Percentiles rank a stretch among this genome's conserved stretches.
These are phyloP conservation scores for Bombus terrestris DNA, from an alignment of 1,140 invertebrate species.

Conservation along the genomic window DNA sequence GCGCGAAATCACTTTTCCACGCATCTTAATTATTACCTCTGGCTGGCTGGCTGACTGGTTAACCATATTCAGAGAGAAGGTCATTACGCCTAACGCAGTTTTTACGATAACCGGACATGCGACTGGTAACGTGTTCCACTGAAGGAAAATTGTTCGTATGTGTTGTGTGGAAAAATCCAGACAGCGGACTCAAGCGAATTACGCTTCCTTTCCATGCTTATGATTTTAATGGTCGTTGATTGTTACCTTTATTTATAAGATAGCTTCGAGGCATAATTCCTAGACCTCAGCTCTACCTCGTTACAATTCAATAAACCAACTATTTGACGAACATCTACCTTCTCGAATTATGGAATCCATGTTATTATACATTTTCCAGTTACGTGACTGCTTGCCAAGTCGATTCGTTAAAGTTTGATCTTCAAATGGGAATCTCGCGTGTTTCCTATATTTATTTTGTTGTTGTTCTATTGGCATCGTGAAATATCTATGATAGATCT, in stretches of 20 bases:
- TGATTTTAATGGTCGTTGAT: slow-evolving; percentile 64
- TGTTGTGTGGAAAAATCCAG: slow-evolving; percentile 55
- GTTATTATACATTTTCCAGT: neutral
- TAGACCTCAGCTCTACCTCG: neutral
- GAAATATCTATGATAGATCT: too few relatives aligned
- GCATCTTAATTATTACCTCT: slow-evolving; percentile 75
- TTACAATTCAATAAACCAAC: slow-evolving; percentile 12
- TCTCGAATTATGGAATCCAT: neutral
- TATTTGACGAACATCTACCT: neutral
- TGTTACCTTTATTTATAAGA: slow-evolving; percentile 57
- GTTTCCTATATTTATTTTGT: too few relatives aligned
- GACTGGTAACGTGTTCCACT: slow-evolving; percentile 39
- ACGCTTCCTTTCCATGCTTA: slow-evolving; percentile 58
- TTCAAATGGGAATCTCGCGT: neutral
- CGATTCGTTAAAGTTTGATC: neutral
- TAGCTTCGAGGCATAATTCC: slow-evolving; percentile 36
- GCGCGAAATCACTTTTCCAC: slow-evolving; percentile 73
- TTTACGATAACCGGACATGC: slow-evolving; percentile 69
- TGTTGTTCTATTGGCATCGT: too few relatives aligned
- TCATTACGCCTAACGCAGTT: slow-evolving; percentile 75
- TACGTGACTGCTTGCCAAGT: neutral
- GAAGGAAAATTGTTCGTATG: slow-evolving; percentile 61
- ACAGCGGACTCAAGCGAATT: slow-evolving; percentile 36
- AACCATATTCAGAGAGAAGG: slow-evolving; percentile 76
- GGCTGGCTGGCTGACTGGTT: slow-evolving; percentile 74